Evolutionary conservation across 2,888 invertebrate species (phyloP), one percentile per base, ranked within the genome.

Genomic region (Pammene aurita): DNA sequence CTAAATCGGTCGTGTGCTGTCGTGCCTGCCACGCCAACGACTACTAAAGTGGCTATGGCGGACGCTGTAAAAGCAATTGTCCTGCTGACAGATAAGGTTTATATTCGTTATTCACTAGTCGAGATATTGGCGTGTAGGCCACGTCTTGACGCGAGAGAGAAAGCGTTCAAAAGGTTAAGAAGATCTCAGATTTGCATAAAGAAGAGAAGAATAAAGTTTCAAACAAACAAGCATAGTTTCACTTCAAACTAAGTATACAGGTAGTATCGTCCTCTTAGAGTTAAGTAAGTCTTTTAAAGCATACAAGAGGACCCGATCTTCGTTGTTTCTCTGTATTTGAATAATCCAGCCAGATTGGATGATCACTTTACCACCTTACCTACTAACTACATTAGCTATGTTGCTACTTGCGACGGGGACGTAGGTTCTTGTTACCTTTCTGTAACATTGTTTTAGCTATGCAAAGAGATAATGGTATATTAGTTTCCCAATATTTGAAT

Each of bases 381-480:
- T 5, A 48, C 14, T 16, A 48, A 48, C 48, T 48, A 48, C 16
- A 14, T 48, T n/a, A 13, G n/a, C 2, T 26, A 35, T 14, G 14
- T 61, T 35, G 48, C 16, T 61, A 61, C 60, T 61, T 61, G 48
- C 48, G 60, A 16, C 35, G 60, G 5, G 13, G 57, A 48, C 35
- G 35, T 34, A 42, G 46, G 35, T 60, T 61, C 60, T 46, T 46
- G 26, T 46, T 46, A 35, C 46, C 14, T 34, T 34, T 16, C 60
- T 61, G 60, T 18, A 48, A 61, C 35, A 61, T 46, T 11, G 6
- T 26, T 46, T n/a, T 44, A 42, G 16, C 26, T 13, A 57, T 57
- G 16, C 38, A 9, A n/a, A n/a, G 16, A 38, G 38, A 38, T 9
- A 38, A 38, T 6, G 6, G 7, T 9, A 6, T 38, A 38, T 38